Base-by-base conservation (phyloP, 2,888 invertebrate genomes). In the Synanthedon myopaeformis region DNA sequence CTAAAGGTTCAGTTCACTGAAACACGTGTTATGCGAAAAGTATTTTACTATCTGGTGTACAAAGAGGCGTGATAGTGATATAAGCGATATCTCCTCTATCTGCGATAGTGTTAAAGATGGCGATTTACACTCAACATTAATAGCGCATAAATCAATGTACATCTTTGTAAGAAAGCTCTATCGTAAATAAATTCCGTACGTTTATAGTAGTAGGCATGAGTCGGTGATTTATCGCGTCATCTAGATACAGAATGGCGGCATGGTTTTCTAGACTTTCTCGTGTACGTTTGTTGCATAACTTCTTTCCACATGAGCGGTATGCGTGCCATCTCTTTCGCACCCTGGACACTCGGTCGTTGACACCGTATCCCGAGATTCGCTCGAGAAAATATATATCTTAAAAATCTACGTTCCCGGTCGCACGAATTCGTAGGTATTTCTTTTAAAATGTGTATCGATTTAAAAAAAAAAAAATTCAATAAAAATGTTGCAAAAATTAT, bases 231-330 rank as follows among this genome's bases (percentile, higher is more conserved):
- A 66, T 67, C 65, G 62, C 67, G 64, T 73, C 73, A 74, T 77
- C 76, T 72, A 72, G 76, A 76, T 77, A 70, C 70, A 68, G 69
- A 70, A 65, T 45, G 14, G 13, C 35, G n/a, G 35, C 35, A 35
- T 5, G 51, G 41, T 51, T 51, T 53, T 59, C 62, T 61, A 59
- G 61, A 74, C 81, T 82, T 81, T 83, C 84, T 79, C 82, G 77
- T 76, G 73, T 70, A 67, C 72, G 68, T 67, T 69, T 72, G 79
- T 85, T 84, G 80, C 84, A 81, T 85, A 84, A 84, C 82, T 77
- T 82, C 84, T 84, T 84, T 83, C 83, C 83, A 82, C 82, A 71
- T 67, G 83, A 82, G 78, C 71, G 79, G 67, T 68, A 68, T 66
- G 75, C 72, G 68, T 69, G 74, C 69, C 68, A 66, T 78, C 80